A percentile compares a stretch with the other conserved stretches of the same genome.
phyloP scores from a whole-genome alignment of 2,113 vertebrate species.

The Prinia subflava region DNA sequence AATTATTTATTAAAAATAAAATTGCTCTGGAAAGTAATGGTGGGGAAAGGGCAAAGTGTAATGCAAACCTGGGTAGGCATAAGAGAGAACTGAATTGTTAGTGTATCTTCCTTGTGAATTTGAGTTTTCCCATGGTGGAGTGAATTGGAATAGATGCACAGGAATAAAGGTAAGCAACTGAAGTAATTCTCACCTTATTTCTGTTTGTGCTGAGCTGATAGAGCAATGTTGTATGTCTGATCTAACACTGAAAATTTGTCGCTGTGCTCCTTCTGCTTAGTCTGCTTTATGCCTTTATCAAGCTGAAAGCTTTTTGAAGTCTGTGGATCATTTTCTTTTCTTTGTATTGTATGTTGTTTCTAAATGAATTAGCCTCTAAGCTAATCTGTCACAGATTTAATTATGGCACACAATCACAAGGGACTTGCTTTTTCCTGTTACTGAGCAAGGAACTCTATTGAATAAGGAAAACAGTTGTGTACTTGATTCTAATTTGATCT shows the following conservation, averaged over 20 bases:
- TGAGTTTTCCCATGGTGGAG: neutral
- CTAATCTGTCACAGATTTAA: slow-evolving; percentile 57
- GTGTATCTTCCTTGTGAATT: neutral
- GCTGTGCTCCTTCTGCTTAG: neutral
- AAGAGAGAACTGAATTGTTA: neutral
- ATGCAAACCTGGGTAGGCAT: neutral
- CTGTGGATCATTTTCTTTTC: slow-evolving; percentile 25
- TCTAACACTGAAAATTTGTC: neutral
- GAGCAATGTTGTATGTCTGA: neutral
- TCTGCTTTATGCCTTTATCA: neutral
- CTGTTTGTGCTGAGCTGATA: neutral
- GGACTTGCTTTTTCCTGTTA: slow-evolving; percentile 26
- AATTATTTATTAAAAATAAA: neutral
- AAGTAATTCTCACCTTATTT: neutral
- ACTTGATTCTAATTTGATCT: slow-evolving; percentile 3
- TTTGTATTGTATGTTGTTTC: slow-evolving; percentile 18
- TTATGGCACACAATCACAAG: neutral
- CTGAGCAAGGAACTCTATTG: neutral
- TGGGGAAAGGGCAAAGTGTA: neutral
- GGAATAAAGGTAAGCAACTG: neutral
- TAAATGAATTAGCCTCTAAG: slow-evolving; percentile 46
- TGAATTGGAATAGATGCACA: neutral
- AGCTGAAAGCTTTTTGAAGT: slow-evolving; percentile 47
- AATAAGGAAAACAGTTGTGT: slow-evolving; percentile 6
- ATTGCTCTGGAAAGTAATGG: neutral